phyloP scores from a whole-genome alignment of 1,140 invertebrate species.

The Danaus melanippus region DNA sequence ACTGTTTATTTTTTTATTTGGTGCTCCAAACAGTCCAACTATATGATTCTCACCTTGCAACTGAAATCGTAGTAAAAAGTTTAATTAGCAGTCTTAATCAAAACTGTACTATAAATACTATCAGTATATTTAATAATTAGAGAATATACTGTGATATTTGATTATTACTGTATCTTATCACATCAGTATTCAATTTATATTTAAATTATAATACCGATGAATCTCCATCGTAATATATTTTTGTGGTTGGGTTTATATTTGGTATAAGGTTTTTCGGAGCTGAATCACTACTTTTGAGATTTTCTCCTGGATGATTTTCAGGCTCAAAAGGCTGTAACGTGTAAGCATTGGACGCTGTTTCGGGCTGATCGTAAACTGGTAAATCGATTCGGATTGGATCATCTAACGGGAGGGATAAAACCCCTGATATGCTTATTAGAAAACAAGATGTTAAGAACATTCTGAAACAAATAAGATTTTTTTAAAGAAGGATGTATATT shows the following conservation, averaged over 20 bases:
- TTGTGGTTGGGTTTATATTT: not conserved
- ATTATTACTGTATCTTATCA: not conserved
- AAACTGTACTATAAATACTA: too few relatives aligned
- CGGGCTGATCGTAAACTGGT: constrained; percentile 50
- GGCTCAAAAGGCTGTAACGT: constrained; percentile 26
- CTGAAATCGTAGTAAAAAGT: constrained; percentile 9
- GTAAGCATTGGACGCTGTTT: constrained; percentile 16
- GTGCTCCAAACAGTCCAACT: constrained; percentile 32
- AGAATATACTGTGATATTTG: too few relatives aligned
- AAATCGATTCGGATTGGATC: constrained; percentile 52
- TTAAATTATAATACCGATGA: constrained; percentile 1
- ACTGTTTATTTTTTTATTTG: constrained; percentile 35
- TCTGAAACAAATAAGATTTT: constrained; percentile 29
- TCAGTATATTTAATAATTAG: too few relatives aligned
- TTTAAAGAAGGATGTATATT: constrained; percentile 1
- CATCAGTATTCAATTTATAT: not conserved
- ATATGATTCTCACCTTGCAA: constrained; percentile 27
- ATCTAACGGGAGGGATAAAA: constrained; percentile 34
- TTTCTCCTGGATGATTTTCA: constrained; percentile 39
- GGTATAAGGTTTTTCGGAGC: constrained; percentile 1
- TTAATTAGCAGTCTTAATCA: not conserved
- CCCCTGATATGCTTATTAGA: constrained; percentile 18
- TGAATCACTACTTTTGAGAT: constrained; percentile 2
- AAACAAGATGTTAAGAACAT: constrained; percentile 27
- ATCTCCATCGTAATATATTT: not conserved